Conservation (phyloP, 2,797 vertebrate species). For the Bothrops alternatus region DNA sequence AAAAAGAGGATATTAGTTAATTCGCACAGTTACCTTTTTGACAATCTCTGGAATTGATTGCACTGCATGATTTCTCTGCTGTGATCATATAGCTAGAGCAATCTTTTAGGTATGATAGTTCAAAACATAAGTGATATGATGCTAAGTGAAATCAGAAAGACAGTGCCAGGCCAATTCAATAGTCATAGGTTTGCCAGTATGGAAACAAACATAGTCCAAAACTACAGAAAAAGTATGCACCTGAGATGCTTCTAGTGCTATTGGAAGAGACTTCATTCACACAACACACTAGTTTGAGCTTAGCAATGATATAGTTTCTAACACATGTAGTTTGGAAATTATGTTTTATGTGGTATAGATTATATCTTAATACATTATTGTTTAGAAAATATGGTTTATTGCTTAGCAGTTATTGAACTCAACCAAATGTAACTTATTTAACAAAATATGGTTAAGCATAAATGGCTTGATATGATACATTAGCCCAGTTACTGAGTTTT, state of each 20-base stretch:
- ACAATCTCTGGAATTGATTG: background rate
- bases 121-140: background rate
- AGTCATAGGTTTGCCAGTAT: background rate
- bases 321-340: background rate
- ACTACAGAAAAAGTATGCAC: background rate
- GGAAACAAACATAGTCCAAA: background rate
- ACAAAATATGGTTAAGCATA: background rate
- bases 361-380: background rate
- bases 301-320: background rate
- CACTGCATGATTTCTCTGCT: background rate
- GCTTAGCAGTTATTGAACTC: background rate
- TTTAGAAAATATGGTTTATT: background rate
- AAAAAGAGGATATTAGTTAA: background rate
- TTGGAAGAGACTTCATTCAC: background rate
- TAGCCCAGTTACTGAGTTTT: background rate
- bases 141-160: background rate
- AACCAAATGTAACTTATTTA: background rate
- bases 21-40: slow-evolving; percentile 5
- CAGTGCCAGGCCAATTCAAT: background rate
- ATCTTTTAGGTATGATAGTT: background rate
- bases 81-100: background rate
- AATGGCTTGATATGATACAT: background rate
- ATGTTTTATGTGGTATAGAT: background rate
- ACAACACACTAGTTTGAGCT: background rate
- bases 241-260: background rate